These are phyloP conservation scores for Acleris literana DNA, from an alignment of 2,888 invertebrate species.

Conservation along the genomic window DNA sequence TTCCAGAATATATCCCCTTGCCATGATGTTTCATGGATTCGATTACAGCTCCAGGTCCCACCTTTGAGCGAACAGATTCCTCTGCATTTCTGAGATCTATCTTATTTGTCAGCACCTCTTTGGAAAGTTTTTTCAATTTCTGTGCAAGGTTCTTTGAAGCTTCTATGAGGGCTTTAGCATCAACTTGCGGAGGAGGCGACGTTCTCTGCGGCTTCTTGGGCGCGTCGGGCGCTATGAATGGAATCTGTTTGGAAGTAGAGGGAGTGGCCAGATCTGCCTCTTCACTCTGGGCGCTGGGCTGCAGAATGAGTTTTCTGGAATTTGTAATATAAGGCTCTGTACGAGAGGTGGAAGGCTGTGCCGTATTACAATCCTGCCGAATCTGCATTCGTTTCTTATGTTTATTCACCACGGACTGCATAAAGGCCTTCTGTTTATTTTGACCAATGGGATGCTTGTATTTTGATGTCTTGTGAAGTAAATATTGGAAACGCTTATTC, in stretches of 20 bases:
- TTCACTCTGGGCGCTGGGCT: slow-evolving; percentile 64
- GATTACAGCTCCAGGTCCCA: slow-evolving; percentile 89
- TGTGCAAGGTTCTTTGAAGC: slow-evolving; percentile 96
- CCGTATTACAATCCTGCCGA: slow-evolving; percentile 59
- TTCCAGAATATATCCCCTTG: slow-evolving; percentile 97
- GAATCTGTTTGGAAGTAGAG: slow-evolving; percentile 69
- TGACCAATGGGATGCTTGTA: slow-evolving; percentile 78
- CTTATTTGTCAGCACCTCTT: slow-evolving; percentile 92
- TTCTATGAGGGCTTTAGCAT: slow-evolving; percentile 91
- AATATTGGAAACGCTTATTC: slow-evolving; percentile 79
- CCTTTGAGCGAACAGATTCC: slow-evolving; percentile 76
- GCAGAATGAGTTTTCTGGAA: slow-evolving; percentile 65
- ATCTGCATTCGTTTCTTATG: slow-evolving; percentile 77
- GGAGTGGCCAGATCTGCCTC: slow-evolving; percentile 67
- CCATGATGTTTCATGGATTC: slow-evolving; percentile 97
- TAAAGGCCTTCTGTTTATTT: slow-evolving; percentile 79
- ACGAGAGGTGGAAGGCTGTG: slow-evolving; percentile 74
- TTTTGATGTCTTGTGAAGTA: slow-evolving; percentile 79
- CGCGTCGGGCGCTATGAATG: slow-evolving; percentile 67
- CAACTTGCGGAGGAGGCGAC: slow-evolving; percentile 75
- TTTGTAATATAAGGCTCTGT: slow-evolving; percentile 70
- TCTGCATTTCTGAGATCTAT: slow-evolving; percentile 78
- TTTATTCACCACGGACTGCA: slow-evolving; percentile 80
- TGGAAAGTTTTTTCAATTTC: slow-evolving; percentile 94
- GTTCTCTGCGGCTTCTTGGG: slow-evolving; percentile 68